Conservation (phyloP, 1,140 invertebrate species). For the Ceratosolen solmsi region DNA sequence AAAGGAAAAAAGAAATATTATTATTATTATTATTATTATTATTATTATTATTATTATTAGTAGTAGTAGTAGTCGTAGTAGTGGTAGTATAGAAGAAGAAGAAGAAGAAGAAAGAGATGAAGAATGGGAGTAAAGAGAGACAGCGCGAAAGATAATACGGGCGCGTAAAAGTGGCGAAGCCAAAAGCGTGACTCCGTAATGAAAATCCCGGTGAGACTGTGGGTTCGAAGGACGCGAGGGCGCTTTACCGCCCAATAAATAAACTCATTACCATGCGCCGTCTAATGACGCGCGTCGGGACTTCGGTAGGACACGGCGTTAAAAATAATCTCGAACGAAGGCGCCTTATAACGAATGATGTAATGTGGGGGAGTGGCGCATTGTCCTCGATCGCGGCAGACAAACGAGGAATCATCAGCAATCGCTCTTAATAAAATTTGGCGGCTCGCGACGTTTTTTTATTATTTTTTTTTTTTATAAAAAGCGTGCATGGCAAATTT, state of each 20-base stretch:
- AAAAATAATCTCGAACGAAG: slow-evolving; percentile 43
- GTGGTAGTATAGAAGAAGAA: neutral
- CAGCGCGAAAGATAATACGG: neutral
- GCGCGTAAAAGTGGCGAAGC: neutral
- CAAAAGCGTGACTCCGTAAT: slow-evolving; percentile 5
- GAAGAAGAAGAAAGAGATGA: neutral
- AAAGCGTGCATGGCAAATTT: slow-evolving; percentile 55
- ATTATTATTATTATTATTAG: too few relatives aligned
- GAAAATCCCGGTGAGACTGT: neutral
- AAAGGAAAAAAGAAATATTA: neutral
- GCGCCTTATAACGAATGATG: neutral
- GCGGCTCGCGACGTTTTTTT: neutral
- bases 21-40: too few relatives aligned
- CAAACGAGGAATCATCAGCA: slow-evolving; percentile 39
- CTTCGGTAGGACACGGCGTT: neutral
- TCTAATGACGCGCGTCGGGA: neutral
- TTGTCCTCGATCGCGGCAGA: slow-evolving; percentile 15
- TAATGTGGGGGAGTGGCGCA: neutral
- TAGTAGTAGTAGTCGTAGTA: neutral
- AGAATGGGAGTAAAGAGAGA: neutral
- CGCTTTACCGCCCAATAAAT: slow-evolving; percentile 38
- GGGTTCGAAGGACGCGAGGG: neutral
- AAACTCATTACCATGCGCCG: slow-evolving; percentile 28
- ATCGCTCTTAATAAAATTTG: slow-evolving; percentile 33
- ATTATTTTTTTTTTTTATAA: neutral